A percentile compares a stretch with the other conserved stretches of the same genome.
These are phyloP conservation scores for Holothuria leucospilota DNA, from an alignment of 53 echinoderm and acorn worm species.

Conservation along the genomic window DNA sequence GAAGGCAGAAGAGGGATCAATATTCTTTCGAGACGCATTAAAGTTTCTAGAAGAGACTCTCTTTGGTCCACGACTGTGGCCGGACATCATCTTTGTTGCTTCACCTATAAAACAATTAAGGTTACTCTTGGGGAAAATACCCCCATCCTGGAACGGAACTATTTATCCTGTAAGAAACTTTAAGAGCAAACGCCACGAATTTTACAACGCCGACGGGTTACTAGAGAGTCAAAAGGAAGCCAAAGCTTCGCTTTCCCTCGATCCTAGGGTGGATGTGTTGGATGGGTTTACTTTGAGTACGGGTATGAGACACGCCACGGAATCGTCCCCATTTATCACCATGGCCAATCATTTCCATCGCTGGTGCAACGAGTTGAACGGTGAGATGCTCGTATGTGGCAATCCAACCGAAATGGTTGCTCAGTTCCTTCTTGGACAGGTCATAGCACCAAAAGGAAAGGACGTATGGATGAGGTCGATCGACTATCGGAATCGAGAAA, in stretches of 20 bases:
- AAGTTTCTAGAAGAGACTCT: not conserved
- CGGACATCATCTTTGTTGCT: constrained; percentile 4
- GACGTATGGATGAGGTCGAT: not conserved
- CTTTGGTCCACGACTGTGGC: not conserved
- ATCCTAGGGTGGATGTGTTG: not conserved
- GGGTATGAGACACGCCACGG: constrained; percentile 17
- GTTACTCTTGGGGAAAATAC: not conserved
- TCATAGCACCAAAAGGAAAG: constrained; percentile 28
- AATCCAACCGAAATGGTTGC: constrained; percentile 22
- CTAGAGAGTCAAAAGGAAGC: not conserved
- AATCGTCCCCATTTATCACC: not conserved
- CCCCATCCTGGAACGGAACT: not conserved
- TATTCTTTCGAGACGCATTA: not conserved
- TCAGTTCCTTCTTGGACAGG: constrained; percentile 9
- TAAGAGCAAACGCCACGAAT: not conserved
- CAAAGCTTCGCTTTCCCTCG: not conserved
- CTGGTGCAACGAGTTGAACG: constrained; percentile 21
- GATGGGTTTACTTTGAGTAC: constrained; percentile 1
- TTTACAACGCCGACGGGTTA: not conserved
- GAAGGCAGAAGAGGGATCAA: not conserved
- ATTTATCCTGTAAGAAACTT: constrained; percentile 13
- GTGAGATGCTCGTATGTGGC: constrained; percentile 19
- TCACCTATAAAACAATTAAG: not conserved
- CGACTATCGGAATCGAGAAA: not conserved
- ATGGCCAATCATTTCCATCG: constrained; percentile 25